phyloP scores from a whole-genome alignment of 2,797 vertebrate genomes.

The Lophotriccus pileatus region DNA sequence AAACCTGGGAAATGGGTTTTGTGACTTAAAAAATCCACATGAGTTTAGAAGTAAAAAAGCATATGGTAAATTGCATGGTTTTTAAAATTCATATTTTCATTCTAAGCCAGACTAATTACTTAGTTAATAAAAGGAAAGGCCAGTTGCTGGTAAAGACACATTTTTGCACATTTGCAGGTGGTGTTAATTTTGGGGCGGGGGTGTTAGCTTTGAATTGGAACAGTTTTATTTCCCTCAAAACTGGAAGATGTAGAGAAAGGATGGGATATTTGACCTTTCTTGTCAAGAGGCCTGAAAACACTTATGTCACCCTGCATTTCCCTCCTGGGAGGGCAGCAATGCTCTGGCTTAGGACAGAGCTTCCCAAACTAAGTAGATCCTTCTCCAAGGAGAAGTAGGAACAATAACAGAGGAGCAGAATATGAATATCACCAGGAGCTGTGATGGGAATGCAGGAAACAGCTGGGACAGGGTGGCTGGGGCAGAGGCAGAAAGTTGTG shows the following conservation, averaged over 20 bases:
- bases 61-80: neutral
- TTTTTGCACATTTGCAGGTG: neutral
- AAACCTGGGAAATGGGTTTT: neutral
- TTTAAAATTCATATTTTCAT: neutral
- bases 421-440: neutral
- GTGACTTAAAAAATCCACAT: neutral
- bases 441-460: neutral
- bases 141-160: neutral
- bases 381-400: neutral
- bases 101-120: neutral
- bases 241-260: neutral
- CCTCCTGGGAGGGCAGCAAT: neutral
- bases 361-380: neutral
- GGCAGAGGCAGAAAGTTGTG: neutral
- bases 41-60: neutral
- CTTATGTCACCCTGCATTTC: neutral
- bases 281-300: neutral
- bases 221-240: neutral
- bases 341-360: neutral
- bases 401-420: neutral
- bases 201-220: neutral
- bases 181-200: neutral
- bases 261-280: neutral
- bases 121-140: neutral
- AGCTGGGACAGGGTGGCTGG: neutral